A percentile compares a stretch with the other conserved stretches of the same genome.
These are phyloP conservation scores for Lycodopsis pacificus DNA, from an alignment of 2,797 vertebrate genomes.

Conservation along the genomic window DNA sequence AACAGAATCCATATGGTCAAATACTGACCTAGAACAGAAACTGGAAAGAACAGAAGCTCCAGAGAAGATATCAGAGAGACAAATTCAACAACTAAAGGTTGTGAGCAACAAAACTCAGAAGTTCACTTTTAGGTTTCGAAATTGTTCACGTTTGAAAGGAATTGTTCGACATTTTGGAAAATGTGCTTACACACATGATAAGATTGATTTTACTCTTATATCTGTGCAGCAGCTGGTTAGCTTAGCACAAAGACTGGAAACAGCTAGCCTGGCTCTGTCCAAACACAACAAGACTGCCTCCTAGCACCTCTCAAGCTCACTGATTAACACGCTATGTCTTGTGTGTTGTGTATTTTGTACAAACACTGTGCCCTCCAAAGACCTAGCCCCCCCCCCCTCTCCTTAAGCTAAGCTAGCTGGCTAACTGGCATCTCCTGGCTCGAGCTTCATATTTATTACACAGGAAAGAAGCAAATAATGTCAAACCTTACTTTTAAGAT, in stretches of 20 bases:
- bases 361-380: background rate
- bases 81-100: too few species aligned
- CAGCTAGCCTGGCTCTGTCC: background rate
- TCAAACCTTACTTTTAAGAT: background rate
- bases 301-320: background rate
- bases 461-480: background rate
- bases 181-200: background rate
- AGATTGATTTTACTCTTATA: too few species aligned
- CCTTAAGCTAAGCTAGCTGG: background rate
- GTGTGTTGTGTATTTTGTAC: background rate
- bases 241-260: background rate
- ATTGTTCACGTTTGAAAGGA: background rate
- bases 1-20: too few species aligned
- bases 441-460: background rate
- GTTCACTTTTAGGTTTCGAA: conserved; percentile 11
- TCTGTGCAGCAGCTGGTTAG: background rate
- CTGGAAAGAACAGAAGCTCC: too few species aligned
- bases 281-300: background rate
- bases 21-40: too few species aligned
- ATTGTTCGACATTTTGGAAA: background rate
- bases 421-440: background rate
- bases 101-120: background rate
- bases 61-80: too few species aligned
- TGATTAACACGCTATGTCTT: background rate
- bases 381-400: too few species aligned